Conservation (phyloP, 2,113 vertebrate species). For the Marmota flaviventris region DNA sequence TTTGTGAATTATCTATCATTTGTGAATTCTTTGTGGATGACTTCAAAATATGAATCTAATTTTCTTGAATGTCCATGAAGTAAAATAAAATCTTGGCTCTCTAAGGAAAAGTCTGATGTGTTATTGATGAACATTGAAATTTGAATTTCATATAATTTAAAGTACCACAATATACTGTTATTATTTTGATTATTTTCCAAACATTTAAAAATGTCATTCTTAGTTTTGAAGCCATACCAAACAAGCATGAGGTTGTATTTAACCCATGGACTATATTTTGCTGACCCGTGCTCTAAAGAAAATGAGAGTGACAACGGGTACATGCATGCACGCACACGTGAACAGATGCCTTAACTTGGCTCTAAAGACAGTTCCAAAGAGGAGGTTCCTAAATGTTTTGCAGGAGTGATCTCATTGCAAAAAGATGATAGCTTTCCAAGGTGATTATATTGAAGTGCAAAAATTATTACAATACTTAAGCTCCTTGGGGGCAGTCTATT, state of each 20-base stretch:
- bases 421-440: constrained; percentile 33
- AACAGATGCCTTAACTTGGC: not conserved
- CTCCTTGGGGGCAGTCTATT: constrained; percentile 28
- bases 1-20: not conserved
- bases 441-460: not conserved
- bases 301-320: not conserved
- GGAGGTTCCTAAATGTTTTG: not conserved
- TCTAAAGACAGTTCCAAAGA: not conserved
- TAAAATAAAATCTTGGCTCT: constrained; percentile 8
- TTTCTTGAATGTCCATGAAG: not conserved
- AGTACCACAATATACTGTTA: not conserved
- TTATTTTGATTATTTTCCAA: not conserved
- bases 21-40: not conserved
- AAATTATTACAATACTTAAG: constrained; percentile 29
- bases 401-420: not conserved
- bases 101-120: not conserved
- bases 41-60: constrained; percentile 25
- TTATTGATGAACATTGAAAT: not conserved
- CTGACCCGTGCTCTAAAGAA: not conserved
- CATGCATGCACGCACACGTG: accelerated
- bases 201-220: not conserved
- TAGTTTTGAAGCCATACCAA: not conserved
- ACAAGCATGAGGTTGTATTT: not conserved
- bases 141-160: constrained; percentile 26
- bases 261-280: not conserved